Base-by-base conservation (phyloP, 2,797 vertebrate genomes). In the Alauda arvensis region DNA sequence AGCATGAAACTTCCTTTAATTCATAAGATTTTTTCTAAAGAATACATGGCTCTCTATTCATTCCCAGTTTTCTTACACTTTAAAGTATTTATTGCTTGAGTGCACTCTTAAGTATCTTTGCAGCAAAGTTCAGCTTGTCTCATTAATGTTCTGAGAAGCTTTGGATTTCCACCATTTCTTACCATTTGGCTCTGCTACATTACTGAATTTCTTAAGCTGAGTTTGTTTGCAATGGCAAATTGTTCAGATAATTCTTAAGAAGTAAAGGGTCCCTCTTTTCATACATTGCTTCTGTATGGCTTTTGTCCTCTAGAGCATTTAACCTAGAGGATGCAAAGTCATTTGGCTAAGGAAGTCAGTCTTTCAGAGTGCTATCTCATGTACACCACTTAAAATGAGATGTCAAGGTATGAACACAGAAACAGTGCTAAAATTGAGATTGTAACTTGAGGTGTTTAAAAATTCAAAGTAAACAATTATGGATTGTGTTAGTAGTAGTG, bases 131-230 rank as follows among this genome's bases (percentile, higher is more conserved):
- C 43, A 67, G 21, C 10, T 74, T 3, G 8, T 63, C 81, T 78
- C 25, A 3, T 40, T 29, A 18, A 37, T 53, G 3, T 71, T 80
- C 33, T 60, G 12, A 46, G 42, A 43, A 59, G 18, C 52, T 81
- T 45, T 57, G 42, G 8, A 18, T 89, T 85, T 80, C 51, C 14
- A 39, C 33, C 2, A 5, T 43, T 71, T 57, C 45, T 46, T 56
- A n/a, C 0, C 0, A 4, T 74, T 67, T 39, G 21, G 3, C 19
- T 92, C 34, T 60, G 20, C 45, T 62, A 1, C 1, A 0, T 63
- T 77, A 42, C 18, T 19, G 14, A 43, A 29, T 65, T 68, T 68
- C 21, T 77, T 69, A 62, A 83, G 11, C 23, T 56, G 40, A 52
- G 48, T 86, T 66, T 45, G 42, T 86, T 82, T 77, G 19, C 49